Evolutionary conservation across 2,113 vertebrate genomes (phyloP).

Genomic region (Hydrochoerus hydrochaeris): DNA sequence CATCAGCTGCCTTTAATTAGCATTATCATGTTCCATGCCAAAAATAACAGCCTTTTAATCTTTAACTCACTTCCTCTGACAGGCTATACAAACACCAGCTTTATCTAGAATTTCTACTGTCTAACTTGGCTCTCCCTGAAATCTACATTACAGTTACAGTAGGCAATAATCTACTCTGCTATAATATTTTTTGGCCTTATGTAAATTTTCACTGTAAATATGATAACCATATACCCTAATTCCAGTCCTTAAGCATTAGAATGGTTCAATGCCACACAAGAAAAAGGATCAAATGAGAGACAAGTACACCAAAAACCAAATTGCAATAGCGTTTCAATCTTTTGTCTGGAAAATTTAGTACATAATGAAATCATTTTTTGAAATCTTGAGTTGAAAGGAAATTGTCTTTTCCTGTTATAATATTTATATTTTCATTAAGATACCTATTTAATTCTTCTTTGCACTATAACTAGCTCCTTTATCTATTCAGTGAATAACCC

Average conservation of each 20-base stretch:
- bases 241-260: neutral
- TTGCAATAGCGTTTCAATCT: neutral
- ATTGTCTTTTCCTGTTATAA: neutral
- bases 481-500: neutral
- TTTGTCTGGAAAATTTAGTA: constrained; percentile 9
- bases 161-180: neutral
- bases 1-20: neutral
- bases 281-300: neutral
- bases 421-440: neutral
- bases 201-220: neutral
- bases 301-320: neutral
- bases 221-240: neutral
- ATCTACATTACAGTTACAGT: neutral
- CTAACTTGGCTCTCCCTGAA: neutral
- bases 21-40: neutral
- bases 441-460: neutral
- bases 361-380: neutral
- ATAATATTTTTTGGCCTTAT: neutral
- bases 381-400: neutral
- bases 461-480: neutral
- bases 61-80: neutral
- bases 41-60: neutral
- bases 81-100: neutral
- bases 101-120: neutral
- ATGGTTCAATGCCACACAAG: neutral